Evolutionary conservation across 2,797 vertebrate species (phyloP).

Genomic region (Coilia nasus): DNA sequence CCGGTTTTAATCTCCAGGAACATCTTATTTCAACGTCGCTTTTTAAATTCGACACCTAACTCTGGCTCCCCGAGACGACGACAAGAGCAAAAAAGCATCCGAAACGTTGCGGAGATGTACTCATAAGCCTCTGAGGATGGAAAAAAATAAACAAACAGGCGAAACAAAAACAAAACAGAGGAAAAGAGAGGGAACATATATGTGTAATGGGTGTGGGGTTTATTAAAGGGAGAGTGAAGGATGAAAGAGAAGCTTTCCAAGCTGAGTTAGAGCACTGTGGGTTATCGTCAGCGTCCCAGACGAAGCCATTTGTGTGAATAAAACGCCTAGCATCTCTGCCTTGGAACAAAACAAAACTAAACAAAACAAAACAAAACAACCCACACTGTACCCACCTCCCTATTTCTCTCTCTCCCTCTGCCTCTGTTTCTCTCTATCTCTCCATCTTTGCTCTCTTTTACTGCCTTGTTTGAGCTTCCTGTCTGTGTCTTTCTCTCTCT

Average conservation of each 20-base stretch:
- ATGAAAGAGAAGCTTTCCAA: background rate
- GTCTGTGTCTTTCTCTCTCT: no score
- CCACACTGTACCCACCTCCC: no score
- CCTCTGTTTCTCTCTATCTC: no score
- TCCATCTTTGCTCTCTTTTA: no score
- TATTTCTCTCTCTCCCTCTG: no score
- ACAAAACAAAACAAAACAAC: no score
- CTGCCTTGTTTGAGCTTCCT: no score
- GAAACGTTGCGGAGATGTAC: background rate
- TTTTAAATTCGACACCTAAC: background rate
- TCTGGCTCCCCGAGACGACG: background rate
- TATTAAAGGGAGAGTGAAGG: background rate
- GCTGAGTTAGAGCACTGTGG: background rate
- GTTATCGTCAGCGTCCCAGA: background rate
- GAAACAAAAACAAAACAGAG: no score
- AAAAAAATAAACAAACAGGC: no score
- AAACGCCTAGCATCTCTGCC: no score
- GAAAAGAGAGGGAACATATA: background rate
- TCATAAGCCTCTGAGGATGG: background rate
- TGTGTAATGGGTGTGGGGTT: background rate
- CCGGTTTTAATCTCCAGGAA: slow-evolving; percentile 3
- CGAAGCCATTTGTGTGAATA: no score
- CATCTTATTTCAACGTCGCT: background rate
- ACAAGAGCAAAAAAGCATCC: background rate
- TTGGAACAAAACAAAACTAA: no score